Conservation (phyloP, 2,888 invertebrate species). For the Leucania comma region DNA sequence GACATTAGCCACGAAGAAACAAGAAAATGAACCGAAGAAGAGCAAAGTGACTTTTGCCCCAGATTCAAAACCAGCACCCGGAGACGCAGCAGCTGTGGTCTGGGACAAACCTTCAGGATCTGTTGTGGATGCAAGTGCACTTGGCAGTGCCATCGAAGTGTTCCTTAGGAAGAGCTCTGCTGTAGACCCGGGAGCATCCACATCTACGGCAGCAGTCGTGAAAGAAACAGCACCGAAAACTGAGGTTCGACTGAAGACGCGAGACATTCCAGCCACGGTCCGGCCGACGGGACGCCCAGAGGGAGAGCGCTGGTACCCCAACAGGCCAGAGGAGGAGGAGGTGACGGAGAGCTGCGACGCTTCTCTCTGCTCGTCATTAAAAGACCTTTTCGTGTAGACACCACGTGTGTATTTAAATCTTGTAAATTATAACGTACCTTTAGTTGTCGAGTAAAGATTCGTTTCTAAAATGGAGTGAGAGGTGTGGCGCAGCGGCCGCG, state of each 20-base stretch:
- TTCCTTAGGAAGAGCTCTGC: constrained; percentile 92
- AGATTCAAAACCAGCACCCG: constrained; percentile 91
- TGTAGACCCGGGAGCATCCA: constrained; percentile 83
- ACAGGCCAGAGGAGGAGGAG: constrained; percentile 93
- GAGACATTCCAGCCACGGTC: constrained; percentile 79
- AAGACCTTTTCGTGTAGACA: constrained; percentile 96
- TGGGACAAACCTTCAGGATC: constrained; percentile 95
- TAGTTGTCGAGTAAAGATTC: constrained; percentile 83
- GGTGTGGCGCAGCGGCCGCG: constrained; percentile 65
- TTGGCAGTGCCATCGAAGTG: constrained; percentile 96
- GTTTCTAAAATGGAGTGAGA: constrained; percentile 75
- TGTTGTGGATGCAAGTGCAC: constrained; percentile 94
- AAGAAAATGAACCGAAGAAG: constrained; percentile 87
- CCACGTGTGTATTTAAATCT: constrained; percentile 76
- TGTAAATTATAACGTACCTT: constrained; percentile 81
- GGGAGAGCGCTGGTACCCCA: constrained; percentile 91
- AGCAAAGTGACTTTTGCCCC: constrained; percentile 91
- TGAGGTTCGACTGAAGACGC: constrained; percentile 81
- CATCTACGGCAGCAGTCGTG: constrained; percentile 71
- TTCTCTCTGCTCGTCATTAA: constrained; percentile 95
- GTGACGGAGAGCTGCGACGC: constrained; percentile 94
- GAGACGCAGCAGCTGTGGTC: constrained; percentile 91
- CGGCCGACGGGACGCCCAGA: constrained; percentile 70
- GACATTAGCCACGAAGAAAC: constrained; percentile 93
- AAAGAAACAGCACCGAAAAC: constrained; percentile 76